Base-by-base conservation (phyloP, 2,888 invertebrate species). In the Nowickia ferox region DNA sequence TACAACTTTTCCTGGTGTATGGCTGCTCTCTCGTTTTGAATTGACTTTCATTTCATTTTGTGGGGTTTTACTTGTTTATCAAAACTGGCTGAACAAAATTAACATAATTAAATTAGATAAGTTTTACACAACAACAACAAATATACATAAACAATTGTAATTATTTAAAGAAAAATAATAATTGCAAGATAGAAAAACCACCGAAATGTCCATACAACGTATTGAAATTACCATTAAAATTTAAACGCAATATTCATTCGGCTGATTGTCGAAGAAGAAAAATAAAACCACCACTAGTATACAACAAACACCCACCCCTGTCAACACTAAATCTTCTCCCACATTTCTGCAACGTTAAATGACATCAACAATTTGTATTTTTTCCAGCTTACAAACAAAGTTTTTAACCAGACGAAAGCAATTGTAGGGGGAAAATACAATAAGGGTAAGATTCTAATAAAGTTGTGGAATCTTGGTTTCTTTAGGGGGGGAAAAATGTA, bases 311-410 rank as follows among this genome's bases (percentile, higher is more conserved):
- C 22, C 30, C 5, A 22, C 13, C 4, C 30, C n/a, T 48, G 13
- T 4, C 22, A 22, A 13, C 6, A 19, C 9, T 74, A 48, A 48
- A n/a, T 2, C 30, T 10, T n/a, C n/a, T 9, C 4, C 57, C 59
- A 53, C 40, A 65, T 15, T 77, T 77, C 66, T 65, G 8, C n/a
- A 42, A 57, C 40, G 44, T 42, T 69, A 82, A 63, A 82, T 85
- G 85, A 85, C 85, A 85, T 82, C 85, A 85, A 69, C 63, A 85
- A 72, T 85, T 84, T 74, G 30, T 63, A 63, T 65, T 61, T 22
- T 61, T 74, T 51, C 44, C n/a, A 15, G 10, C 22, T 55, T 55
- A 3, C 40, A 57, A 46, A 46, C 17, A 44, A 48, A 42, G 42
- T 17, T 68, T 65, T 38, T 11, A 30, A 30, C 6, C 53, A 10